Base-by-base conservation (phyloP, 2,113 vertebrate species). In the Tringa solitaria region DNA sequence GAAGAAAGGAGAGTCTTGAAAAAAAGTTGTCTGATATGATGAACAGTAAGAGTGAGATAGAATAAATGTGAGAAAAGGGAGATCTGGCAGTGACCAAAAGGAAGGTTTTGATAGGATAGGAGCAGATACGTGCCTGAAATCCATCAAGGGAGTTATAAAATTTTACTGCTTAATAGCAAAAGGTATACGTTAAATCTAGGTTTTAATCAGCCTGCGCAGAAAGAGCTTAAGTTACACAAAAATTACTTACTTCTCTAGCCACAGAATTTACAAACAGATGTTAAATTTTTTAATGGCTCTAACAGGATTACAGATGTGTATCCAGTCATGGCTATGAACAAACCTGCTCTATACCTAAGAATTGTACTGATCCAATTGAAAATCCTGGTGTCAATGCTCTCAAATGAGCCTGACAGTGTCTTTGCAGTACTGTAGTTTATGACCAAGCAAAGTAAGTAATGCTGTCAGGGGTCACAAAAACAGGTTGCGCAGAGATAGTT, bases 1-100 rank as follows among this genome's bases (percentile, higher is more conserved):
- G 64, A 59, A 84, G 6, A 23, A 84, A 65, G 4, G 3, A 57
- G 10, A 77, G 14, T 24, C 35, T 70, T 60, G 27, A 45, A 84
- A 65, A 88, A 27, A 50, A 30, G 33, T 41, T 46, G 33, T 16
- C 24, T 9, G 14, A 3, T 28, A 32, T 17, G 5, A 8, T 11
- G 1, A 9, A 68, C 23, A 0, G 1, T 3, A 46, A 33, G 10
- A 68, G 43, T 15, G n/a, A 80, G 14, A 61, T 2, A 46, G 30
- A 72, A 60, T 4, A 59, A 41, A 53, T 20, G 23, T 54, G 45
- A 69, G 30, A 57, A 77, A 68, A 78, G 7, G 21, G 27, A 87
- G 35, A 60, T 27, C 18, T 87, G 26, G 6, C 50, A 60, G 60
- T 4, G 19, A 69, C 27, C 23, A 45, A 35, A 79, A 63, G 19